A percentile compares a stretch with the other conserved stretches of the same genome.
Evolutionary conservation across 2,797 vertebrate species (phyloP).

Genomic region (Eulemur coronatus): DNA sequence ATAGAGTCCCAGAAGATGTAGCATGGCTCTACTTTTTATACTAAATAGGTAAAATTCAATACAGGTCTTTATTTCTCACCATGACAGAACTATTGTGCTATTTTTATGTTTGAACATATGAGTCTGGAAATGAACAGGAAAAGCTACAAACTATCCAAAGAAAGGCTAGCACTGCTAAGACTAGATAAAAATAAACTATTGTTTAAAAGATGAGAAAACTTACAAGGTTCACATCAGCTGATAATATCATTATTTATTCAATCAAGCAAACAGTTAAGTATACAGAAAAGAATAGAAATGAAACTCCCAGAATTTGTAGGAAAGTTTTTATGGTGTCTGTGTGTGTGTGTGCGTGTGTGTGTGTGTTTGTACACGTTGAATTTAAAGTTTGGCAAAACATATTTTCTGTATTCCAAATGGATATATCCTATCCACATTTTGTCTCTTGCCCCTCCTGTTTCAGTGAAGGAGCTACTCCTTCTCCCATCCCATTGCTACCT

Average conservation of each 20-base stretch:
- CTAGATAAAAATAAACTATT: neutral
- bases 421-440: neutral
- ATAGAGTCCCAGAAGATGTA: conserved; percentile 60
- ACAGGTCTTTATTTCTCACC: conserved; percentile 1
- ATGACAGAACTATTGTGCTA: neutral
- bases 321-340: neutral
- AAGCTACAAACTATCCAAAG: neutral
- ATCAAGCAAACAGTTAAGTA: neutral
- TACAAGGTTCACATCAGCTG: neutral
- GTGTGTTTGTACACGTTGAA: neutral
- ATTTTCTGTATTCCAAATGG: neutral
- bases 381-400: neutral
- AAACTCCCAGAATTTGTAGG: neutral
- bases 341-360: neutral
- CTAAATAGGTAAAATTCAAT: conserved; percentile 51
- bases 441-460: neutral
- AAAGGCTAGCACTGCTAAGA: neutral
- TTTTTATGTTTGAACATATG: neutral
- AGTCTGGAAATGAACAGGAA: neutral
- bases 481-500: too few species aligned
- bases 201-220: neutral
- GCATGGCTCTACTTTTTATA: conserved; percentile 57
- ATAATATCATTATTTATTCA: neutral
- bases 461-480: accelerated
- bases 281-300: neutral